phyloP scores from a whole-genome alignment of 2,888 invertebrate species.

The Chymomyza fuscimana region DNA sequence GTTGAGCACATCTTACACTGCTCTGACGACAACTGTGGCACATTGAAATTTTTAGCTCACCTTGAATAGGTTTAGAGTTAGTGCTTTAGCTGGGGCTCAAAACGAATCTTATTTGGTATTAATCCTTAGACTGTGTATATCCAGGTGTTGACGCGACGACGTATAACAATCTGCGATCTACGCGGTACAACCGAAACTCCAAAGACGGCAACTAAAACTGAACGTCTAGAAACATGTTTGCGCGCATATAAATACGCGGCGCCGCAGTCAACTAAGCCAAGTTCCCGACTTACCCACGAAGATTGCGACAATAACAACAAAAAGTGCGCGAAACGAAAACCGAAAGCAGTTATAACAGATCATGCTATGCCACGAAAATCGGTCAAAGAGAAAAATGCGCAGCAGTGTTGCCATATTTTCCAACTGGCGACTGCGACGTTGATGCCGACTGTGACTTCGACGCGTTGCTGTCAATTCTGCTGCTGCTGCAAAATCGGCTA shows the following conservation, averaged over 20 bases:
- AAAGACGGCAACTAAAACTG: slow-evolving; percentile 77
- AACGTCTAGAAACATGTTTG: slow-evolving; percentile 77
- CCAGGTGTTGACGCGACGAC: slow-evolving; percentile 50
- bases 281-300: slow-evolving; percentile 31
- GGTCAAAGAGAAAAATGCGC: slow-evolving; percentile 70
- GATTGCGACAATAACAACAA: slow-evolving; percentile 39
- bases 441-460: slow-evolving; percentile 11
- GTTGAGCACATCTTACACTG: neutral
- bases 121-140: slow-evolving; percentile 55
- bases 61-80: slow-evolving; percentile 50
- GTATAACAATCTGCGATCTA: slow-evolving; percentile 35
- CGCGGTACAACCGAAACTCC: slow-evolving; percentile 62
- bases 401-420: slow-evolving; percentile 40
- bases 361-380: slow-evolving; percentile 72
- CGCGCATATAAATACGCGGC: slow-evolving; percentile 73
- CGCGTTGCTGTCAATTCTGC: no score
- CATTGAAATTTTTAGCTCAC: slow-evolving; percentile 40
- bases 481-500: slow-evolving; percentile 32
- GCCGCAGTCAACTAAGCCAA: slow-evolving; percentile 32
- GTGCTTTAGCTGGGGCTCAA: slow-evolving; percentile 44
- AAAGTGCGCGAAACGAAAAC: slow-evolving; percentile 52
- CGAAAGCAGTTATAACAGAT: slow-evolving; percentile 72
- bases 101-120: slow-evolving; percentile 9
- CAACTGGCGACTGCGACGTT: neutral
- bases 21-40: neutral